These are phyloP conservation scores for Scolopax bukidnonensis DNA, from an alignment of 2,797 vertebrate species.

Conservation along the genomic window DNA sequence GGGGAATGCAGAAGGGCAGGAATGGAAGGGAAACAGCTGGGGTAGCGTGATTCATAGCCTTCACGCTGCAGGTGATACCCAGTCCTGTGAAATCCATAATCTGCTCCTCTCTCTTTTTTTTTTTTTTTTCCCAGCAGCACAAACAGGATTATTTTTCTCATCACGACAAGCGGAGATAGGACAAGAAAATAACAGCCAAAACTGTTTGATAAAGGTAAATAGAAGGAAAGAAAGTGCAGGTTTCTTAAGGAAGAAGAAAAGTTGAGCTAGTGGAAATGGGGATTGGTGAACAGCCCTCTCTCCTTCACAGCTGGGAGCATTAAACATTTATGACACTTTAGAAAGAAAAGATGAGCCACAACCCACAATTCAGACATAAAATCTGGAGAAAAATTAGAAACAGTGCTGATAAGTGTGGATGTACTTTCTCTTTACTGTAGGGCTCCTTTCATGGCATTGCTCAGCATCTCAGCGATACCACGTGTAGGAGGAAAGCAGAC, in stretches of 20 bases:
- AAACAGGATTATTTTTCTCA: background rate
- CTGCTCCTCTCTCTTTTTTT: background rate
- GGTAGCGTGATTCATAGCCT: background rate
- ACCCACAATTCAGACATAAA: background rate
- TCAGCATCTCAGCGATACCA: rapidly evolving
- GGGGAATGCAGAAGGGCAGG: background rate
- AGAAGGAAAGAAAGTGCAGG: background rate
- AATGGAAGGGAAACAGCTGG: background rate
- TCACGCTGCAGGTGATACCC: background rate
- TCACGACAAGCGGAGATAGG: rapidly evolving
- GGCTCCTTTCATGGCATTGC: rapidly evolving
- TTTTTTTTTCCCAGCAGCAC: background rate
- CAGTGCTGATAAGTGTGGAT: rapidly evolving
- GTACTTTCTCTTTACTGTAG: background rate
- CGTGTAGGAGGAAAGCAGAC: background rate
- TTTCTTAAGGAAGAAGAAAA: background rate
- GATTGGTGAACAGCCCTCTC: background rate
- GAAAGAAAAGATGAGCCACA: background rate
- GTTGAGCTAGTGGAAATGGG: background rate
- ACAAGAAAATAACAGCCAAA: background rate
- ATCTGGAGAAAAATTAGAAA: background rate
- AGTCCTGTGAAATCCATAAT: background rate
- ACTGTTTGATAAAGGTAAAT: rapidly evolving
- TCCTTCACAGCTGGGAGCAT: background rate
- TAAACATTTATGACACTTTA: background rate